Percentiles rank a stretch among this genome's conserved stretches.
phyloP scores from a whole-genome alignment of 2,797 vertebrate genomes.

The Oreochromis mossambicus region DNA sequence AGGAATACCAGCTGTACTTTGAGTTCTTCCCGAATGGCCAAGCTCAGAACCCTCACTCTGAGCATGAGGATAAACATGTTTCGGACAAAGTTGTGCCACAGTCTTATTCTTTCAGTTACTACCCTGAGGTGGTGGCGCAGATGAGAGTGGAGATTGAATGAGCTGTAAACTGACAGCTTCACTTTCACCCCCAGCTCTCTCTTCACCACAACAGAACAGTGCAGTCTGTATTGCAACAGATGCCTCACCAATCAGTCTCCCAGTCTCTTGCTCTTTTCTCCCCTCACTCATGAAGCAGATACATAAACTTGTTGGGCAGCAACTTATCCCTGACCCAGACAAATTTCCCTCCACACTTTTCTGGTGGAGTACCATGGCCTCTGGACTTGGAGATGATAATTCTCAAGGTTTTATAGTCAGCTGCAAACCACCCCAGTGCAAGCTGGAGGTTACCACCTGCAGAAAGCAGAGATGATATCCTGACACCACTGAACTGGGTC shows the following conservation, averaged over 20 bases:
- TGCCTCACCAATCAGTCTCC: neutral
- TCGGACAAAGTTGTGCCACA: rapidly evolving
- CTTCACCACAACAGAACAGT: neutral
- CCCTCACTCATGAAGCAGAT: neutral
- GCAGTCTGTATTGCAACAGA: neutral
- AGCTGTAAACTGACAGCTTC: neutral
- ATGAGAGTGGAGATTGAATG: neutral
- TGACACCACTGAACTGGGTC: neutral
- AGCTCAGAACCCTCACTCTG: neutral
- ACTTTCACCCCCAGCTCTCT: neutral
- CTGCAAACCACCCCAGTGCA: neutral
- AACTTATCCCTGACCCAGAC: neutral
- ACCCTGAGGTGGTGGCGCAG: neutral
- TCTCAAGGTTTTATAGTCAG: neutral
- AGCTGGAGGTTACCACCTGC: neutral
- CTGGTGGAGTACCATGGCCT: neutral
- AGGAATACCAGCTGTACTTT: neutral
- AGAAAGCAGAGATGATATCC: neutral
- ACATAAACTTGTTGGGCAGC: neutral
- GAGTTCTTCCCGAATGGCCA: neutral
- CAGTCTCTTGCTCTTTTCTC: neutral
- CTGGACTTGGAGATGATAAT: neutral
- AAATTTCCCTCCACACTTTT: neutral
- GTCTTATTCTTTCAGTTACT: neutral
- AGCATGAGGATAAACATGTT: neutral